These are phyloP conservation scores for Herpetotheres cachinnans DNA, from an alignment of 2,113 vertebrate genomes.

Conservation along the genomic window DNA sequence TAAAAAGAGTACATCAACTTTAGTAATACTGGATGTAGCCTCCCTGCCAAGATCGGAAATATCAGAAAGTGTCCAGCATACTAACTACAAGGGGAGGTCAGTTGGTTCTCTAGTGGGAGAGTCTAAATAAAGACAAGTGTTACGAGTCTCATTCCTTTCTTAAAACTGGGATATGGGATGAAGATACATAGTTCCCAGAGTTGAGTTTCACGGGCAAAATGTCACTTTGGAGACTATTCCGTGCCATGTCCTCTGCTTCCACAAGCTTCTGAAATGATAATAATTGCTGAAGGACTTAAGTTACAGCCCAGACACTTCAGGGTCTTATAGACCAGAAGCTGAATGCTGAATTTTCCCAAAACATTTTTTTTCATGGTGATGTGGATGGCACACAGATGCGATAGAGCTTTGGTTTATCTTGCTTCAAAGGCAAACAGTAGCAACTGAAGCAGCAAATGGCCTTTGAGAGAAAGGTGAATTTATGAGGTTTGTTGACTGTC, in stretches of 20 bases:
- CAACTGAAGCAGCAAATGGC: background rate
- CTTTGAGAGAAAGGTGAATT: conserved; percentile 2
- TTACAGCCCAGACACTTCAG: background rate
- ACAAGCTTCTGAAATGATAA: background rate
- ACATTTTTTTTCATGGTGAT: background rate
- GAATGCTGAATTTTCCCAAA: background rate
- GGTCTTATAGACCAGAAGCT: rapidly evolving
- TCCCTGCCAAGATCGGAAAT: background rate
- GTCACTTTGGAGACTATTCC: background rate
- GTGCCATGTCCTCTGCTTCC: background rate
- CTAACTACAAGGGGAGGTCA: background rate
- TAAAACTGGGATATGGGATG: background rate
- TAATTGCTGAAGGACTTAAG: background rate
- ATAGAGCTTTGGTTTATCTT: background rate
- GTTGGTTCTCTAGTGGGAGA: background rate
- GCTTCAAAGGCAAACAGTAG: conserved; percentile 20
- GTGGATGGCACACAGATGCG: background rate
- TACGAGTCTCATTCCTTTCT: background rate
- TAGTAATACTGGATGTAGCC: background rate
- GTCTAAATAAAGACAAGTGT: background rate
- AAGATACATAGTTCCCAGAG: background rate
- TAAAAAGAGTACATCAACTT: background rate
- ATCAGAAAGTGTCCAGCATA: background rate
- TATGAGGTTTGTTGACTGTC: background rate
- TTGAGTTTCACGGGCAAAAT: background rate